phyloP scores from a whole-genome alignment of 1,140 invertebrate species.

The Sesamia nonagrioides region DNA sequence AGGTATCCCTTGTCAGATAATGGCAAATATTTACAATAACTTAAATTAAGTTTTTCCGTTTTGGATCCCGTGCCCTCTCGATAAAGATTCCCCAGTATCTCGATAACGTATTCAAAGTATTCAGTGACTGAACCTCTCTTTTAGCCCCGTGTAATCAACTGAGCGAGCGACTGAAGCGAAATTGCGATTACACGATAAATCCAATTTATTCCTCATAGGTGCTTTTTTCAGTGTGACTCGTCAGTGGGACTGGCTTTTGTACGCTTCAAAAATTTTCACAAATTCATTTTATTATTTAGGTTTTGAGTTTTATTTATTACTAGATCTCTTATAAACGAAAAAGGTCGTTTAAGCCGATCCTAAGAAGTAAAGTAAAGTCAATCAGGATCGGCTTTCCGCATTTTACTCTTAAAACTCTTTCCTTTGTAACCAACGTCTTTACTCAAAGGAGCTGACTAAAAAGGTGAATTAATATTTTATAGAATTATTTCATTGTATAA shows the following conservation, averaged over 20 bases:
- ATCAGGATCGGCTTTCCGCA: not conserved
- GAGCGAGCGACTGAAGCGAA: constrained; percentile 72
- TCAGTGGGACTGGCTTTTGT: constrained; percentile 62
- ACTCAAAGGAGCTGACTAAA: not conserved
- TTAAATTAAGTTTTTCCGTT: constrained; percentile 9
- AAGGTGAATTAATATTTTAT: not conserved
- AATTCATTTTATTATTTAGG: constrained; percentile 58
- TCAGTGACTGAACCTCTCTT: constrained; percentile 63
- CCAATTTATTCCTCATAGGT: constrained; percentile 72
- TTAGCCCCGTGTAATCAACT: constrained; percentile 68
- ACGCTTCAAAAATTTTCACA: constrained; percentile 61
- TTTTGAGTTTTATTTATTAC: constrained; percentile 43
- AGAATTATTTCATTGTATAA: not conserved
- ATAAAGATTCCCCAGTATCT: constrained; percentile 51
- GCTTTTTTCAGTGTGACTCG: constrained; percentile 59
- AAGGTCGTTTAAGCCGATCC: constrained; percentile 14
- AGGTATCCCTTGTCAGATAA: too few relatives aligned
- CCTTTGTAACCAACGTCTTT: constrained; percentile 3
- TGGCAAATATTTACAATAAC: not conserved
- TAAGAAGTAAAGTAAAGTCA: not conserved
- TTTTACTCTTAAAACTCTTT: constrained; percentile 7
- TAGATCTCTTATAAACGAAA: constrained; percentile 30
- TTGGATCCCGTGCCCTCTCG: constrained; percentile 4
- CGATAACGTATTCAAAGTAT: constrained; percentile 68
- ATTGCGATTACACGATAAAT: constrained; percentile 79